Base-by-base conservation (phyloP, 2,888 invertebrate genomes). In the Melipona bicolor region DNA sequence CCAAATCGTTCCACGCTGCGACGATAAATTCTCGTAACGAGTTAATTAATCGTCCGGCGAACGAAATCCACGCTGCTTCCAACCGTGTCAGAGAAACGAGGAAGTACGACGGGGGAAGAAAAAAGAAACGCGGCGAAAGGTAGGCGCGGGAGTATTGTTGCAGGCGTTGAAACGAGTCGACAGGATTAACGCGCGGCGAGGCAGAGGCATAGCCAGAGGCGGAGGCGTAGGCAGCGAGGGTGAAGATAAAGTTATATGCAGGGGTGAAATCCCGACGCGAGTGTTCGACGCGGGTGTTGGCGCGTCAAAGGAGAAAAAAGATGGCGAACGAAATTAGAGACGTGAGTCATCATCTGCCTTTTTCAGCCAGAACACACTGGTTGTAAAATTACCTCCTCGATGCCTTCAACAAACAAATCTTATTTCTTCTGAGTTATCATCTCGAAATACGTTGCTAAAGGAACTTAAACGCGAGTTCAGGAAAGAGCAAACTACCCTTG, bases 231-330 rank as follows among this genome's bases (percentile, higher is more conserved):
- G 24, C 61, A 61, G 74, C 73, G 81, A 73, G 74, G 74, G 74
- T 61, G 64, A 81, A 62, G 67, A 68, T 68, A 75, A 65, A 64
- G 67, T 81, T 78, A 75, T 82, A 78, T 72, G 72, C 71, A 71
- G 56, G 77, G 73, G 61, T 67, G 27, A 74, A 81, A 77, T 73
- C 52, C 73, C 27, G 24, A 71, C 50, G 62, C 32, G 32, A 32
- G 32, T 32, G 49, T 49, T 54, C 56, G 43, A 61, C 65, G n/a
- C 36, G 50, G 52, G 54, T 36, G 61, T 52, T 73, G 59, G 4
- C 43, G 56, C 62, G 19, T 17, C 4, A 59, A 49, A 13, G 50
- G 32, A 75, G 64, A 74, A 75, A 43, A 27, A 64, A 32, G 21
- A 21, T 43, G 4, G 21, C 19, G 32, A 54, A 61, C 13, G 21